Evolutionary conservation across 2,888 invertebrate species (phyloP), one percentile per base, ranked within the genome.

Genomic region (Carabus problematicus): DNA sequence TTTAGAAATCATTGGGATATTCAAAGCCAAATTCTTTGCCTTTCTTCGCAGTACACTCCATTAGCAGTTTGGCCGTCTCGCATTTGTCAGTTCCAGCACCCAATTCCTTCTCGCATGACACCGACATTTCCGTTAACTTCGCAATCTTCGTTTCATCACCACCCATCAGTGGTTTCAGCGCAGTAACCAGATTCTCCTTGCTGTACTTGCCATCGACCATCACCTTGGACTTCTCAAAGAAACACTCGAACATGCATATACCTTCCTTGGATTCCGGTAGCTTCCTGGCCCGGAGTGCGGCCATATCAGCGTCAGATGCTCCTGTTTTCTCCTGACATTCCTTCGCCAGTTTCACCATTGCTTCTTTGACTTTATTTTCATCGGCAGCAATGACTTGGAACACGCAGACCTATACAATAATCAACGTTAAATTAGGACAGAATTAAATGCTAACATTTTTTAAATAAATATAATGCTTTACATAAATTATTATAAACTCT

Each of bases 171-270:
- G 78, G 75, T 8, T 76, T 75, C 40, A 79, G 73, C 40, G 77
- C 75, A 0, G 75, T 59, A 4, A 81, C 72, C 54, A 80, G 74
- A 3, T 80, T 80, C 9, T 73, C 71, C 69, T 77, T 79, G 68
- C 77, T 71, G 70, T 78, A 77, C 69, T 77, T 78, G 8, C 81
- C 81, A 52, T 79, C 74, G 52, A 76, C 74, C 77, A 81, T 79
- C 42, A 82, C 75, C 19, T 76, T 76, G 8, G 74, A 74, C 3
- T 71, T 75, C 52, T 76, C 76, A 55, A 80, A 78, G 9, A 81
- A 58, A 64, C 82, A 82, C 62, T 80, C 78, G 14, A 81, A 18
- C 75, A 80, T 72, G 70, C 80, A 80, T 11, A 76, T 66, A 4
- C 80, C 81, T 45, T 75, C 72, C 58, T 77, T 75, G 8, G 77